Evolutionary conservation across 2,888 invertebrate species (phyloP), one percentile per base, ranked within the genome.

Genomic region (Theodoxus fluviatilis): DNA sequence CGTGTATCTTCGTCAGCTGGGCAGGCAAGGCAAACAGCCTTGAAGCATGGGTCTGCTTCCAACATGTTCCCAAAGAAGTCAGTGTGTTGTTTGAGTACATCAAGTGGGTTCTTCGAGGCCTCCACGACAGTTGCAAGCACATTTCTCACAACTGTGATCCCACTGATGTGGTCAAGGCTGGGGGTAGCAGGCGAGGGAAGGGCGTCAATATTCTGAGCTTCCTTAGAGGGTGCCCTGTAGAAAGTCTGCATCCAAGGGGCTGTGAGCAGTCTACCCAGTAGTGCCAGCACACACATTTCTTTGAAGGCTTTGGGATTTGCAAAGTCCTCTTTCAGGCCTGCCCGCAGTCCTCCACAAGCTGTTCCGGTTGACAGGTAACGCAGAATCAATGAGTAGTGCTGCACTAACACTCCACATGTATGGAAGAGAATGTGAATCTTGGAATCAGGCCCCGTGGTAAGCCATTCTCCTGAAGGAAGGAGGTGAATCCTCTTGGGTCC

Each of bases 351-450:
- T 3, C 73, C 72, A 68, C 73, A 73, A 15, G 75, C 61, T 61
- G 59, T 59, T 37, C 64, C 70, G 0, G 71, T 43, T 33, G 47
- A 31, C 38, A 75, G 61, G 15, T 69, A 69, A 7, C 66, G 22
- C 22, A 65, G 7, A 15, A 75, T 65, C 1, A 38, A 40, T 4
- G 38, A 18, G 38, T 69, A 52, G 40, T 74, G 61, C 25, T 67
- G 22, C 6, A 73, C 38, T 2, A 57, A 65, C 33, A 59, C 68
- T 31, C 70, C 74, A 64, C 63, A 61, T n/a, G 71, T 65, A 43
- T 76, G 74, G 57, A 76, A 76, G n/a, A 76, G 38, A 31, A 75
- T 67, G 35, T 75, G 73, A 22, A 75, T 18, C 75, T 22, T 9
- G 75, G 73, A 31, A 76, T 52, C 18, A 76, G 22, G 25, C 72